Evolutionary conservation across 1,140 invertebrate species (phyloP).

Genomic region (Neuroterus valhalla): DNA sequence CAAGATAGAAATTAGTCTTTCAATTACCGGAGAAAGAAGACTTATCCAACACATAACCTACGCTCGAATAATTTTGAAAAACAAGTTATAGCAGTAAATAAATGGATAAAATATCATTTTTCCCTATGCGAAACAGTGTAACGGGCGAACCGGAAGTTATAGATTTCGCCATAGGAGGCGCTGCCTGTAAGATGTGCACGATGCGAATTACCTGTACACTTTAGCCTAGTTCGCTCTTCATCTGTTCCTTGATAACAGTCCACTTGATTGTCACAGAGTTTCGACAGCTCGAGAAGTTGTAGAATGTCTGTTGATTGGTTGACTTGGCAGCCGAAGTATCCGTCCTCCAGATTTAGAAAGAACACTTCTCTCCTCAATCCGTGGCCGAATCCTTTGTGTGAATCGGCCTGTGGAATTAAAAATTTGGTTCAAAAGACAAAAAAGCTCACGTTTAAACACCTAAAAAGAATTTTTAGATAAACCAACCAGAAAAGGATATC

Average conservation of each 20-base stretch:
- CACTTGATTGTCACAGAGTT: conserved; percentile 91
- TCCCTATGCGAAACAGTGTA: too few species aligned
- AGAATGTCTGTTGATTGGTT: conserved; percentile 96
- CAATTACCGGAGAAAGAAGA: too few species aligned
- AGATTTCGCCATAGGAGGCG: too few species aligned
- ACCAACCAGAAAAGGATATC: too few species aligned
- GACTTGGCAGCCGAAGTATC: conserved; percentile 97
- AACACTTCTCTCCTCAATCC: conserved; percentile 93
- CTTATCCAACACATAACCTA: too few species aligned
- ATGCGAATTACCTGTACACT: conserved; percentile 97
- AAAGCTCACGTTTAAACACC: not conserved
- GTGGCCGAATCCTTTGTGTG: conserved; percentile 83
- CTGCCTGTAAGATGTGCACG: too few species aligned
- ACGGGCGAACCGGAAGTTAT: too few species aligned
- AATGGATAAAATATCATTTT: too few species aligned
- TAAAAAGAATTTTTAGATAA: too few species aligned
- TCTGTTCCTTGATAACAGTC: conserved; percentile 95
- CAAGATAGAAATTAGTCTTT: too few species aligned
- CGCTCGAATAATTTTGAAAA: too few species aligned
- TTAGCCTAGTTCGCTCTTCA: conserved; percentile 90
- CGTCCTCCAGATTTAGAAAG: conserved; percentile 96
- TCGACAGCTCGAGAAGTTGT: conserved; percentile 95
- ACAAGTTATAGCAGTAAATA: too few species aligned
- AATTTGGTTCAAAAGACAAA: not conserved
- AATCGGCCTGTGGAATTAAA: conserved; percentile 80